Evolutionary conservation across 2,888 invertebrate species (phyloP).

Genomic region (Caenorhabditis imperialis): DNA sequence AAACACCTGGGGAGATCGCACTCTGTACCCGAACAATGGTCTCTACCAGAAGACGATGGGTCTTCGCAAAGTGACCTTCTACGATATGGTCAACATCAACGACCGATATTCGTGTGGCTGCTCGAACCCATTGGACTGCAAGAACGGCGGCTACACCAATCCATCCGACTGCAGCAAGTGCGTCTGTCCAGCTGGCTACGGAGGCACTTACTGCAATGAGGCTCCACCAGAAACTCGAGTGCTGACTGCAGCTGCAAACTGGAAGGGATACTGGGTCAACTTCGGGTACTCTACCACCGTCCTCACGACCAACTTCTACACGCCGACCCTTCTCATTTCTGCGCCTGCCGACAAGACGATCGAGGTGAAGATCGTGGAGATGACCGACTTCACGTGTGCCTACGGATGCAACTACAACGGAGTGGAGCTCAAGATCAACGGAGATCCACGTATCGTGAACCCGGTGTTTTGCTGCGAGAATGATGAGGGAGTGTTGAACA

Average conservation of each 20-base stretch:
- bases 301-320: constrained; percentile 36
- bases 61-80: constrained; percentile 14
- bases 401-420: constrained; percentile 46
- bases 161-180: constrained; percentile 15
- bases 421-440: constrained; percentile 28
- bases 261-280: constrained; percentile 35
- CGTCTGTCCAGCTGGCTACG: constrained; percentile 23
- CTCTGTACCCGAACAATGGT: constrained; percentile 9
- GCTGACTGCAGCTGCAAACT: constrained; percentile 19
- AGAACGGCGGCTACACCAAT: constrained; percentile 33
- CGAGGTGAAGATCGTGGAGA: constrained; percentile 13
- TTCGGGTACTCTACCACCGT: constrained; percentile 33
- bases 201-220: constrained; percentile 12
- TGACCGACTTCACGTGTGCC: constrained; percentile 18
- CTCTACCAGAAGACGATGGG: constrained; percentile 26
- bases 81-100: constrained; percentile 20
- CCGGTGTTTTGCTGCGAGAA: constrained; percentile 28
- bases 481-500: constrained; percentile 2
- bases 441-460: constrained; percentile 32
- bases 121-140: background rate
- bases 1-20: constrained; percentile 27
- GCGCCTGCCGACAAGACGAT: constrained; percentile 32
- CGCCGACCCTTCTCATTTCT: constrained; percentile 3
- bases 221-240: constrained; percentile 13
- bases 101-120: constrained; percentile 16